Percentiles rank a stretch among this genome's conserved stretches.
Conservation (phyloP, 2,888 invertebrate genomes). For the Melieria picta region DNA sequence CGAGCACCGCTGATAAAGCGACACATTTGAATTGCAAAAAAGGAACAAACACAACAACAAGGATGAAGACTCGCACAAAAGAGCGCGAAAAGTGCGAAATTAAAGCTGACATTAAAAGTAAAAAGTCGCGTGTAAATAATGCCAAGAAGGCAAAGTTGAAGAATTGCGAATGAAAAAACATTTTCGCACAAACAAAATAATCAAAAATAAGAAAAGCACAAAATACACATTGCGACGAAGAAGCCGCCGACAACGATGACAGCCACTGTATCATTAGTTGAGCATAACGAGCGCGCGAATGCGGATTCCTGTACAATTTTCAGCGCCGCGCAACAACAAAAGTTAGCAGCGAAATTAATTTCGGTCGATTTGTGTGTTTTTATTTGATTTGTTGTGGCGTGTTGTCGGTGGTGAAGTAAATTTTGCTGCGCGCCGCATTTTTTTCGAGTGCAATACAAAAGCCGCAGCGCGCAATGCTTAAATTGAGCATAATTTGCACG, state of each 20-base stretch:
- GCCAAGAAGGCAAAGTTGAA: conserved; percentile 7
- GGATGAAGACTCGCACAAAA: background rate
- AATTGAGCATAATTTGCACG: conserved; percentile 50
- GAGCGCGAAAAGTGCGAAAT: background rate
- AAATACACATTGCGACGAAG: background rate
- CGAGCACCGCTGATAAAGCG: no score
- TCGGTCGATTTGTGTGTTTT: no score
- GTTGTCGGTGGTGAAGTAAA: background rate
- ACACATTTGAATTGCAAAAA: no score
- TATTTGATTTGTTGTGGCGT: no score
- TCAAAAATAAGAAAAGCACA: conserved; percentile 6
- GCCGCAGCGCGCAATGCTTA: conserved; percentile 49
- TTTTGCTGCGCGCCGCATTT: background rate
- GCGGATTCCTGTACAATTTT: conserved; percentile 8
- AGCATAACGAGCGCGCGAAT: conserved; percentile 39
- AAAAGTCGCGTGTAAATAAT: background rate
- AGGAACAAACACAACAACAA: background rate
- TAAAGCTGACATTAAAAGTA: background rate
- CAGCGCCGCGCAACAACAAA: no score
- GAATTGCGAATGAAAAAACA: conserved; percentile 25
- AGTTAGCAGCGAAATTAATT: no score
- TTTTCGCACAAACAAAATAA: conserved; percentile 25
- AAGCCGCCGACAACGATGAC: no score
- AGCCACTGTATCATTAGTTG: conserved; percentile 41
- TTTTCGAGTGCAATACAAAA: background rate